Conservation (phyloP, 2,113 vertebrate genomes). For the Platysteira castanea region DNA sequence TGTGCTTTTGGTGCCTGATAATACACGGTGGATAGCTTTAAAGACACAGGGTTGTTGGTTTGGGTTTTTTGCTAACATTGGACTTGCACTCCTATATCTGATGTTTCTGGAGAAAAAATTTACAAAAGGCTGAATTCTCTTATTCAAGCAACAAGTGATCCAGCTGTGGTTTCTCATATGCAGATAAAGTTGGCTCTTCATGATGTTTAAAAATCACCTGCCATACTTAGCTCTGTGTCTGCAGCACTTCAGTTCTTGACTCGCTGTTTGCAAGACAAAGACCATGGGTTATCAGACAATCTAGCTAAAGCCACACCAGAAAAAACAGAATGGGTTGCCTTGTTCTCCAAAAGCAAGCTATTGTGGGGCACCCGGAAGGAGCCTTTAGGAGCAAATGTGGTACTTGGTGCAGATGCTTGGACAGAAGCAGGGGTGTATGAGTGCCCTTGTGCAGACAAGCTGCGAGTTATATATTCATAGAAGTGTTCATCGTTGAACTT, state of each 20-base stretch:
- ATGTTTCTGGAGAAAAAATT: neutral
- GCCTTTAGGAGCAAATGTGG: neutral
- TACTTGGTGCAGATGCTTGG: neutral
- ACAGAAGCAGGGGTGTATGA: neutral
- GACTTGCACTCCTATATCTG: neutral
- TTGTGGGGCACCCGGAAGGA: neutral
- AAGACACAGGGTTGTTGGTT: neutral
- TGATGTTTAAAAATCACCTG: fast-evolving
- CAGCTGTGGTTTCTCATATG: neutral
- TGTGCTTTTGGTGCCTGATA: neutral
- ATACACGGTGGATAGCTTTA: neutral
- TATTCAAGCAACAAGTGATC: neutral
- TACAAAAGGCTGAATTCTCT: neutral
- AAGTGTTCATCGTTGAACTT: neutral
- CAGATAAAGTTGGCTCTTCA: neutral
- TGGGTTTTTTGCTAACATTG: neutral
- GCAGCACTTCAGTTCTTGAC: neutral
- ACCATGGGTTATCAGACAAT: neutral
- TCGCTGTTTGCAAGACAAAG: neutral
- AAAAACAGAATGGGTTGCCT: neutral
- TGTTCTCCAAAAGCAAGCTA: neutral
- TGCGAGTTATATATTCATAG: neutral
- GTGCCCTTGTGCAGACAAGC: neutral
- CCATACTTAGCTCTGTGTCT: neutral
- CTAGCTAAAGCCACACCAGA: neutral